phyloP scores from a whole-genome alignment of 1,140 invertebrate genomes.

The Caenorhabditis briggsae region DNA sequence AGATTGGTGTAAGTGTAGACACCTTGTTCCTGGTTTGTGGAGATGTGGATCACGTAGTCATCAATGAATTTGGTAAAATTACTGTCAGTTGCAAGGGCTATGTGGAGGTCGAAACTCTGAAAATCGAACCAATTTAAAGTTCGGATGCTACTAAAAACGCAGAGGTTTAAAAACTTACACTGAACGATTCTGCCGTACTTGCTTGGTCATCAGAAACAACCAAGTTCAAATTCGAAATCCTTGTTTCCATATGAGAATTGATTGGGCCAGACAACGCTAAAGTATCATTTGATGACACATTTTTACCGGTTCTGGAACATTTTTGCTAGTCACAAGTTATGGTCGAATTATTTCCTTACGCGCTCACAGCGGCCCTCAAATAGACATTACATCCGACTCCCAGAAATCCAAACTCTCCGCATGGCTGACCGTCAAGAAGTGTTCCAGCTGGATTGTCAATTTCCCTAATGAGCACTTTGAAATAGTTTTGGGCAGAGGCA shows the following conservation, averaged over 20 bases:
- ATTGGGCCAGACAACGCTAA: neutral
- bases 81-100: neutral
- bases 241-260: neutral
- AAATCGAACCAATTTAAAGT: neutral
- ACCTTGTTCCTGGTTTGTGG: neutral
- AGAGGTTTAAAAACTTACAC: neutral
- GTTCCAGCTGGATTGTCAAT: conserved; percentile 33
- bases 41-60: neutral
- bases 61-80: neutral
- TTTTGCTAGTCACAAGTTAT: too few relatives aligned
- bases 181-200: neutral
- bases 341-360: too few relatives aligned
- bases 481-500: neutral
- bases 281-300: neutral
- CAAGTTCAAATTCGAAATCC: conserved; percentile 3
- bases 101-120: neutral
- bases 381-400: conserved; percentile 1
- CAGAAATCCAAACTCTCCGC: conserved; percentile 1
- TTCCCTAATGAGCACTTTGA: conserved; percentile 20
- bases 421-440: neutral
- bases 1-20: neutral
- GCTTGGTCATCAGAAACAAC: neutral
- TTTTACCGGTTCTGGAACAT: neutral
- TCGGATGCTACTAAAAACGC: neutral
- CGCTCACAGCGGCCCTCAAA: neutral